Base-by-base conservation (phyloP, 2,888 invertebrate genomes). In the Drosophila neonasuta region DNA sequence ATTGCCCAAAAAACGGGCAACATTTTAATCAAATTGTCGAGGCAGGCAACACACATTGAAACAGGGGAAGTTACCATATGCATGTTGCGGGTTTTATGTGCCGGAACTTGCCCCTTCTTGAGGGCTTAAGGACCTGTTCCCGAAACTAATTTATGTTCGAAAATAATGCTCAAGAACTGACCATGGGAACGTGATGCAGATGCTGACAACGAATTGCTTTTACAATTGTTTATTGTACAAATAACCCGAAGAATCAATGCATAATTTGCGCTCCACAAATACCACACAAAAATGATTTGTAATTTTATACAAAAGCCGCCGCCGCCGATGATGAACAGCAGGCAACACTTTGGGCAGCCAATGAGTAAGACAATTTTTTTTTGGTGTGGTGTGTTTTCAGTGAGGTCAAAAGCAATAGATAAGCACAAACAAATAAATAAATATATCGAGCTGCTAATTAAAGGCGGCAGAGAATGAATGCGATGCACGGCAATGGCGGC, bases 391-490 rank as follows among this genome's bases (percentile, higher is more conserved):
- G 36, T 36, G 5, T 41, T 13, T 15, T 7, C 4, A 64, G 48
- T 29, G 46, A 17, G 45, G 24, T 48, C 9, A 20, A 32, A 45
- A 65, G 39, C 52, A 58, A 56, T 46, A 77, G 79, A 77, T 73
- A 73, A 69, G 68, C 65, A 68, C 55, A 65, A 58, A 69, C 62
- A 68, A 71, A 70, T 65, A 66, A 68, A 81, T 79, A 86, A 83
- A 86, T 86, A 83, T 86, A 83, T 83, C 74, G 84, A 73, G 59
- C 79, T 78, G 84, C 86, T 83, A 83, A 83, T 83, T 83, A 82
- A 82, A 84, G 82, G 76, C 82, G 70, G 75, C 68, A 30, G 59
- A 51, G 44, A 42, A 44, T n/a, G 39, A 42, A n/a, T 17, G 63
- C 24, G 24, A 2, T 24, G 24, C 62, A 42, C 58, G 46, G 46